Base-by-base conservation (phyloP, 2,113 vertebrate genomes). In the Prinia subflava region DNA sequence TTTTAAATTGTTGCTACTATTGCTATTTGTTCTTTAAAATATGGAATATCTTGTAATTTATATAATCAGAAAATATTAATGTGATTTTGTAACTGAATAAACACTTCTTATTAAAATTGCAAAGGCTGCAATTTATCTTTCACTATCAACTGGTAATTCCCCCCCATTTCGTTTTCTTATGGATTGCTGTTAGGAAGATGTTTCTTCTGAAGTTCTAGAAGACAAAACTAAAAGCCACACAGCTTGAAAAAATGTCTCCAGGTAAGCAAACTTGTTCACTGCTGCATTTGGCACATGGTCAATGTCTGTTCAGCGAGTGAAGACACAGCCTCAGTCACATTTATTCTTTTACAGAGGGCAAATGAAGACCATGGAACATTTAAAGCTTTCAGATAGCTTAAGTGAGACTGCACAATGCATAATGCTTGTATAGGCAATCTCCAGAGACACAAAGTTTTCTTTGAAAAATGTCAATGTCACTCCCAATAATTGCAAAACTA, bases 81-180 rank as follows among this genome's bases (percentile, higher is more conserved):
- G 50, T 35, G 27, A 75, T 42, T 95, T 33, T 64, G 33, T 81
- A 91, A 95, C n/a, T 77, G 79, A 82, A 82, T 52, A 94, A 89
- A 90, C 76, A 75, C 49, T 83, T 75, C 19, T 78, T 77, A 71
- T 50, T 92, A 73, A 78, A 93, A 94, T 27, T 83, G 62, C 33
- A 91, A 96, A 94, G 77, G 41, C 68, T 91, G 41, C 77, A 96
- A 93, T 97, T 97, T 96, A 65, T 94, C 77, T 87, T 94, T 93
- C 69, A 93, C 35, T 83, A 80, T 94, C 73, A 92, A 55, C 46
- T 83, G 57, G 75, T 53, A 87, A 44, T 57, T 82, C 53, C 44
- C 47, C 39, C 21, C 24, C 12, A 5, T 33, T 83, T 59, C 6
- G 14, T 53, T 85, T 93, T 39, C 53, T 64, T 21, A 30, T 2